Evolutionary conservation across 1,140 invertebrate genomes (phyloP).

Genomic region (Saxidomus purpurata): DNA sequence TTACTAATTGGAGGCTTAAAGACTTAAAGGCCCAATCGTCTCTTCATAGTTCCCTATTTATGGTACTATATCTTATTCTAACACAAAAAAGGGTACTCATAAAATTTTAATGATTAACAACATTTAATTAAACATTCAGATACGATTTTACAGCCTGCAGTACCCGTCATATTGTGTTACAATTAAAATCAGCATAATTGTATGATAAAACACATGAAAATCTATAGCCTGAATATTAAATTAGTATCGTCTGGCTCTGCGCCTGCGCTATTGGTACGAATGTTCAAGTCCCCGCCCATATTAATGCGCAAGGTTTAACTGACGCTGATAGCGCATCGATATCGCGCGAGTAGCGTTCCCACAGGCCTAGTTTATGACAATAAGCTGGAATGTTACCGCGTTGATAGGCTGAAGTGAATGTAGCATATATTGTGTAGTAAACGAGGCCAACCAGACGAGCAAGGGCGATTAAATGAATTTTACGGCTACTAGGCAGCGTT

Average conservation of each 20-base stretch:
- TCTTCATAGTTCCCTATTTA: not conserved
- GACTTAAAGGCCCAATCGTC: not conserved
- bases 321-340: constrained; percentile 16
- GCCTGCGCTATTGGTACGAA: not conserved
- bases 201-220: constrained; percentile 4
- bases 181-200: not conserved
- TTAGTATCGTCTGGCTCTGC: constrained; percentile 23
- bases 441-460: constrained; percentile 25
- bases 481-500: constrained; percentile 31
- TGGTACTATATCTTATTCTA: too few relatives aligned
- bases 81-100: not conserved
- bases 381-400: not conserved
- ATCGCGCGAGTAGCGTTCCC: constrained; percentile 8
- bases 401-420: constrained; percentile 39
- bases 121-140: constrained; percentile 44
- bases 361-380: constrained; percentile 28
- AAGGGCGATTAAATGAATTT: constrained; percentile 47
- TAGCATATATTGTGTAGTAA: constrained; percentile 39
- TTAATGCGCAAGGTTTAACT: constrained; percentile 3
- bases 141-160: constrained; percentile 3
- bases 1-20: not conserved
- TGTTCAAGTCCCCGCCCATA: not conserved
- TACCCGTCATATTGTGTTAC: constrained; percentile 4
- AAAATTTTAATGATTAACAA: constrained; percentile 4
- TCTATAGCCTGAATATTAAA: not conserved